These are phyloP conservation scores for Syngnathus typhle DNA, from an alignment of 2,113 vertebrate genomes.

Conservation along the genomic window DNA sequence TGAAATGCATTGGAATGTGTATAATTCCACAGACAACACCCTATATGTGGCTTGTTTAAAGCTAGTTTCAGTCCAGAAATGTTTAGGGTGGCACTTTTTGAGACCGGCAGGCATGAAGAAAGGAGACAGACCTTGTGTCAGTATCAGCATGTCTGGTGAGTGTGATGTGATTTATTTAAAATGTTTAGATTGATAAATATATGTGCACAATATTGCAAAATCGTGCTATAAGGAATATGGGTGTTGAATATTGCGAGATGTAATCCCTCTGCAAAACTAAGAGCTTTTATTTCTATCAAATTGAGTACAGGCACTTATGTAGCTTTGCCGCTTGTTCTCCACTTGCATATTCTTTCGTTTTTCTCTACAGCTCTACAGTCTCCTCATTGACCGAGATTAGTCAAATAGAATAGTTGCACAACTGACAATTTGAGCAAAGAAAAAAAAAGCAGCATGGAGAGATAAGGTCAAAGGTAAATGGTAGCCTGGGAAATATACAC, in stretches of 20 bases:
- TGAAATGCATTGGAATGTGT: too few relatives aligned
- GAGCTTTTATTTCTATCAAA: conserved; percentile 11
- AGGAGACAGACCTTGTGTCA: too few relatives aligned
- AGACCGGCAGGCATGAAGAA: too few relatives aligned
- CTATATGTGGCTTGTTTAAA: too few relatives aligned
- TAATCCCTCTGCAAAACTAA: conserved; percentile 34
- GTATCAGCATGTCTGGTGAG: too few relatives aligned
- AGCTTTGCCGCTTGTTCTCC: conserved; percentile 3
- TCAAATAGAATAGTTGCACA: conserved; percentile 57
- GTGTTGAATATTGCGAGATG: too few relatives aligned
- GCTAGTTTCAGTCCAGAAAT: background rate
- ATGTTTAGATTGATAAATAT: too few relatives aligned
- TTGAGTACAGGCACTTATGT: conserved; percentile 8
- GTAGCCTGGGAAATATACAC: conserved; percentile 25
- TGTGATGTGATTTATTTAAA: too few relatives aligned
- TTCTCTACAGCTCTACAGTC: conserved; percentile 22
- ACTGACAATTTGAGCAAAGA: conserved; percentile 38
- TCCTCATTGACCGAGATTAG: conserved; percentile 45
- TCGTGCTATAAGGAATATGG: too few relatives aligned
- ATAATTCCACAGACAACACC: too few relatives aligned
- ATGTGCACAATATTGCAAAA: too few relatives aligned
- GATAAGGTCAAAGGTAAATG: conserved; percentile 31
- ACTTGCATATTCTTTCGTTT: conserved; percentile 37
- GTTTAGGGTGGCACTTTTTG: background rate
- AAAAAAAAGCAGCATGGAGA: background rate